Percentiles rank a stretch among this genome's conserved stretches.
phyloP scores from a whole-genome alignment of 2,888 invertebrate genomes.

The Nephrotoma appendiculata region DNA sequence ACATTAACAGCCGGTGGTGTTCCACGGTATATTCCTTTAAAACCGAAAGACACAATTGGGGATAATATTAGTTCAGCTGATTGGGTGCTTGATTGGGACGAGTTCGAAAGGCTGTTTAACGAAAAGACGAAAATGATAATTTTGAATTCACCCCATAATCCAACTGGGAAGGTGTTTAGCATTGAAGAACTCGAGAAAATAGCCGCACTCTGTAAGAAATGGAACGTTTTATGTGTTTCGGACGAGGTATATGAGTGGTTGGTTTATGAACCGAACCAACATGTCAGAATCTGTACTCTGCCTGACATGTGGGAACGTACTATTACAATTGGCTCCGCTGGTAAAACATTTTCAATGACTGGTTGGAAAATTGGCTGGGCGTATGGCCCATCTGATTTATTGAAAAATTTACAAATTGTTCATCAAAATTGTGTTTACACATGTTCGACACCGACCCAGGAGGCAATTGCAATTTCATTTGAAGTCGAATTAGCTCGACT shows the following conservation, averaged over 20 bases:
- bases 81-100: conserved; percentile 75
- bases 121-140: conserved; percentile 86
- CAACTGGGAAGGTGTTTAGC: conserved; percentile 72
- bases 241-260: conserved; percentile 99
- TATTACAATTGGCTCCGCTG: conserved; percentile 91
- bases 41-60: conserved; percentile 38
- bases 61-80: conserved; percentile 50
- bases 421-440: conserved; percentile 94
- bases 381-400: conserved; percentile 70
- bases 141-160: conserved; percentile 97
- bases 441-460: conserved; percentile 80
- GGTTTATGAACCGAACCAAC: conserved; percentile 65
- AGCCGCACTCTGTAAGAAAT: conserved; percentile 79
- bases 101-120: conserved; percentile 68
- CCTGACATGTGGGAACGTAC: conserved; percentile 98
- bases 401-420: conserved; percentile 68
- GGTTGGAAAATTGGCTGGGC: conserved; percentile 98
- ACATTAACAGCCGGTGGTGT: conserved; percentile 74
- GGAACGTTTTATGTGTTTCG: conserved; percentile 80
- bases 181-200: conserved; percentile 55
- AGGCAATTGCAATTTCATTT: conserved; percentile 81
- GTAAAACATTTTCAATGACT: conserved; percentile 95
- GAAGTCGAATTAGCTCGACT: conserved; percentile 65
- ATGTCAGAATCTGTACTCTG: conserved; percentile 87
- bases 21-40: conserved; percentile 74